Evolutionary conservation across 2,797 vertebrate genomes (phyloP), one percentile per base, ranked within the genome.

Genomic region (Poeciliopsis paucimaculata): DNA sequence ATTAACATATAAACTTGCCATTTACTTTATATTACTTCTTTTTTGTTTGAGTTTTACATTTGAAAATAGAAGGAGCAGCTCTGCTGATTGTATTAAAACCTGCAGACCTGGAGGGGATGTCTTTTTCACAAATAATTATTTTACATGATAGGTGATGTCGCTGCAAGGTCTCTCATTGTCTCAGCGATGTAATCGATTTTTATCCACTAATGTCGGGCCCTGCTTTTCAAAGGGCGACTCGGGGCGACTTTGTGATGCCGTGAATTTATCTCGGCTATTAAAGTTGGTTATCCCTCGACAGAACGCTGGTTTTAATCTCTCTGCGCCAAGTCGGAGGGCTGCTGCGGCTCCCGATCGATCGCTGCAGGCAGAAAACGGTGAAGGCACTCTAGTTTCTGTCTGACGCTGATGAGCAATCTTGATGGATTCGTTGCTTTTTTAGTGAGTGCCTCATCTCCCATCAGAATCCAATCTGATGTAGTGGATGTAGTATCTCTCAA

Each of bases 261-360:
- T 81, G 83, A 64, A 88, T 83, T 88, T 81, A 81, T 81, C 77
- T 86, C 26, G 18, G 71, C 72, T 78, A 47, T 85, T 75, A 75
- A 68, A 73, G 64, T 74, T 71, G 55, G 81, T 82, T 47, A 80
- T 80, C 66, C 60, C 68, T 79, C 66, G 43, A 43, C 43, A n/a
- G 71, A 60, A 34, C 64, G 70, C 74, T 84, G 80, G 77, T 53
- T 78, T 71, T 76, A 83, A 84, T 87, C 77, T 79, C 45, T 74
- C 74, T 53, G 4, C 74, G 55, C 9, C 18, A 77, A 78, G 80
- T 76, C 73, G 75, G 9, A 46, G 47, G 45, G 76, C 49, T 6
- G 73, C 20, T 18, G 49, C 72, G 15, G 45, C 34, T 80, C 77
- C 68, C 70, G 80, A 87, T 86, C 18, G 36, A 80, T 82, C 11